These are phyloP conservation scores for Sphecodes monilicornis DNA, from an alignment of 2,888 invertebrate species.

Conservation along the genomic window DNA sequence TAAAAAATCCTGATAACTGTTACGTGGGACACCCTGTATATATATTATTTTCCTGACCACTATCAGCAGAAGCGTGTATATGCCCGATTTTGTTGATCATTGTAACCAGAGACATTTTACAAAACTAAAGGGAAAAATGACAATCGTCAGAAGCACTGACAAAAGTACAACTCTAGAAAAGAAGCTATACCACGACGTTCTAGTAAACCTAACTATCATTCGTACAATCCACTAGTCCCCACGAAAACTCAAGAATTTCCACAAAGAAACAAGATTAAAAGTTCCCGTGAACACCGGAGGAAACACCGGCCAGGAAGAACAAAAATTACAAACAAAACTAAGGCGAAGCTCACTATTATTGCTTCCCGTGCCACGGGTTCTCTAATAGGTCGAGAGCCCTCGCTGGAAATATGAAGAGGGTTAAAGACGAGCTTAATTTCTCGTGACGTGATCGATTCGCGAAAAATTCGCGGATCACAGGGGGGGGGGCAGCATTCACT, in stretches of 20 bases:
- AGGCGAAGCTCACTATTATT: background rate
- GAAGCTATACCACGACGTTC: background rate
- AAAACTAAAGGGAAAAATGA: background rate
- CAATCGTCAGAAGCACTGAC: background rate
- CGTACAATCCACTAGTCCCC: background rate
- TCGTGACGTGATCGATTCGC: background rate
- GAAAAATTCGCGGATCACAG: background rate
- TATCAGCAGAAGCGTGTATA: background rate
- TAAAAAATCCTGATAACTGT: too few species aligned
- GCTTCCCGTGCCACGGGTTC: background rate
- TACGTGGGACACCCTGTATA: too few species aligned
- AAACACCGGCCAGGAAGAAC: background rate
- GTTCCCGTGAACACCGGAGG: background rate
- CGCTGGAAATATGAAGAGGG: background rate
- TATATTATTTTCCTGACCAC: background rate
- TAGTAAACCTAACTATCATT: background rate
- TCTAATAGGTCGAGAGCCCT: background rate
- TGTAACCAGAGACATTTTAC: background rate
- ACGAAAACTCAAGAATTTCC: background rate
- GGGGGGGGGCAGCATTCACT: too few species aligned
- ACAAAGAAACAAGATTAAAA: constrained; percentile 2
- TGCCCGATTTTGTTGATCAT: background rate
- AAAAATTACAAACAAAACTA: background rate
- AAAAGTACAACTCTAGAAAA: background rate
- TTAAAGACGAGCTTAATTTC: background rate